A percentile compares a stretch with the other conserved stretches of the same genome.
These are phyloP conservation scores for Tetanocera ferruginea DNA, from an alignment of 2,888 invertebrate genomes.

Conservation along the genomic window DNA sequence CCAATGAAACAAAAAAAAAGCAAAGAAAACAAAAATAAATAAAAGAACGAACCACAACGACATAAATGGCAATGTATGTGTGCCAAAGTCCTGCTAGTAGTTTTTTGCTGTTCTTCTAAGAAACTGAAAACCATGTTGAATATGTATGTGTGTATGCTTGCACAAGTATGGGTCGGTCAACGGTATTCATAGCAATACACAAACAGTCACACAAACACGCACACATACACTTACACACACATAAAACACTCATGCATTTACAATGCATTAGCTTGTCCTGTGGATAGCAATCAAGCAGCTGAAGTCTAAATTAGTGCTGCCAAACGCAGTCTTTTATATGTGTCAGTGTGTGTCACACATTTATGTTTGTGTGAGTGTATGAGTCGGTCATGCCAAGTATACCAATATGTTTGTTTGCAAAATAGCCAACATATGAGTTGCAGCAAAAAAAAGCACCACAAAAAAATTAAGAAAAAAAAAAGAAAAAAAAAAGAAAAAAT, in stretches of 20 bases:
- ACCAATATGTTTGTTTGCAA: neutral
- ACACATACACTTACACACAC: neutral
- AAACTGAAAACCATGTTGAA: neutral
- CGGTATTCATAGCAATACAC: neutral
- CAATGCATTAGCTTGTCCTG: neutral
- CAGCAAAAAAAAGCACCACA: neutral
- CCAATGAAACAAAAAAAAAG: neutral
- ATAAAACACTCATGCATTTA: neutral
- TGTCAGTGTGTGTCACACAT: neutral
- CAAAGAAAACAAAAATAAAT: neutral
- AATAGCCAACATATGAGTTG: neutral
- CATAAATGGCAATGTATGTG: neutral
- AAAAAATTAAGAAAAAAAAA: neutral
- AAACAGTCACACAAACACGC: neutral
- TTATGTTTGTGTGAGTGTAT: neutral
- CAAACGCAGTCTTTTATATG: neutral
- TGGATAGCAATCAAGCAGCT: neutral
- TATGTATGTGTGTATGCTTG: neutral
- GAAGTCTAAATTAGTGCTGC: conserved; percentile 3
- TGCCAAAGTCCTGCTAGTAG: neutral
- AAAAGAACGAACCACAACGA: neutral
- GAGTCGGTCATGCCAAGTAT: neutral
- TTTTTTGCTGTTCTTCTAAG: neutral
- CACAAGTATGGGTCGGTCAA: neutral
- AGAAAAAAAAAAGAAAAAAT: neutral